Evolutionary conservation across 30 jellyfish, hydroid and myxozoan genomes (phyloP).

Genomic region (Cassiopea andromeda): DNA sequence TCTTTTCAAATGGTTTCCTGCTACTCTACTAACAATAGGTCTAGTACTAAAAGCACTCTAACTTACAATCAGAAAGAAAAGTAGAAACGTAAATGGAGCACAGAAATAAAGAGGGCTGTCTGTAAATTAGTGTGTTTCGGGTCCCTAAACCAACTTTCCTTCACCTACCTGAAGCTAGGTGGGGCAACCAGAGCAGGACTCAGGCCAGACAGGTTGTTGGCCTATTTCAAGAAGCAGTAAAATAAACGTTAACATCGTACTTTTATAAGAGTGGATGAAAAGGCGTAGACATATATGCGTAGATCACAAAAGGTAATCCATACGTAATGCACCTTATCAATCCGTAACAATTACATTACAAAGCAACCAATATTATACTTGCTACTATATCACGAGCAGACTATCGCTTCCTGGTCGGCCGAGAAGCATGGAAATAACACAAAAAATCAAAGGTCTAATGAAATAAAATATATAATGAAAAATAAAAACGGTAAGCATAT

Average conservation of each 20-base stretch:
- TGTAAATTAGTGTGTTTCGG: background rate
- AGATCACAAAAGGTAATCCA: background rate
- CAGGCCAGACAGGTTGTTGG: background rate
- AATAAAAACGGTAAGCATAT: background rate
- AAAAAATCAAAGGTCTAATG: background rate
- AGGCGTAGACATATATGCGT: background rate
- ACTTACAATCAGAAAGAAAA: no score
- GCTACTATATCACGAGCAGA: background rate
- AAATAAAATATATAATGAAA: background rate
- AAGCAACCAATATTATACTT: background rate
- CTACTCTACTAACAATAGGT: background rate
- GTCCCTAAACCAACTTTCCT: no score
- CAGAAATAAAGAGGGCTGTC: background rate
- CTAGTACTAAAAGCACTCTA: background rate
- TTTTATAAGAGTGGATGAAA: background rate
- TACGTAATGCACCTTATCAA: background rate
- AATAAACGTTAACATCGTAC: background rate
- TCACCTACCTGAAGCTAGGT: background rate
- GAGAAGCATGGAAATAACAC: background rate
- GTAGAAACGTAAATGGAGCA: no score
- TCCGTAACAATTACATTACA: background rate
- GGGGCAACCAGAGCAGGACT: slow-evolving; percentile 2
- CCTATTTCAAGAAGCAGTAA: no score
- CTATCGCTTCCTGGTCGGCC: background rate
- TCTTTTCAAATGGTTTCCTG: background rate